phyloP scores from a whole-genome alignment of 2,113 vertebrate species.

The Anoplopoma fimbria region DNA sequence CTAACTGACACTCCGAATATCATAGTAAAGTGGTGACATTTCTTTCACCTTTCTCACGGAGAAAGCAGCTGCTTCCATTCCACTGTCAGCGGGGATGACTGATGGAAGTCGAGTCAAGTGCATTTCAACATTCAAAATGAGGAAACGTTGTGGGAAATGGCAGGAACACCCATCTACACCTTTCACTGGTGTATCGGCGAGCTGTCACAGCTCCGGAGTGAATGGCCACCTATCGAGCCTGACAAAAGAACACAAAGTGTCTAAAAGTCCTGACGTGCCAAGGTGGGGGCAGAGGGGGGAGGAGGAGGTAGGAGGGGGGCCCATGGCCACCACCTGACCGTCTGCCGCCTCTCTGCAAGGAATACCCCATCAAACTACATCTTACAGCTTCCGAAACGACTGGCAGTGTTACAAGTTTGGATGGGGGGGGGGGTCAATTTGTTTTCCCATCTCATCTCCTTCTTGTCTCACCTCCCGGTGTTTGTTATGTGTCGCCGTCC shows the following conservation, averaged over 20 bases:
- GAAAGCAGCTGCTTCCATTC: slow-evolving; percentile 58
- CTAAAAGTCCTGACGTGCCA: slow-evolving; percentile 56
- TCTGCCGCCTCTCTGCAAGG: slow-evolving; percentile 29
- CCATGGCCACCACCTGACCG: slow-evolving; percentile 37
- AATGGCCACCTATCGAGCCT: slow-evolving; percentile 58
- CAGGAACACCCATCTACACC: slow-evolving; percentile 70
- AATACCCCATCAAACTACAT: slow-evolving; percentile 37
- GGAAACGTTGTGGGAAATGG: slow-evolving; percentile 61
- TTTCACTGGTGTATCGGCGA: slow-evolving; percentile 64
- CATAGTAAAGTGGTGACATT: slow-evolving; percentile 33
- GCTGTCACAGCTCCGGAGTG: slow-evolving; percentile 61
- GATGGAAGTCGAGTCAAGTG: slow-evolving; percentile 63
- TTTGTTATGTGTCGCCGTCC: slow-evolving; percentile 55
- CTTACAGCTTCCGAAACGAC: slow-evolving; percentile 3
- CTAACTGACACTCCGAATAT: slow-evolving; percentile 37
- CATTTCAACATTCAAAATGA: slow-evolving; percentile 62
- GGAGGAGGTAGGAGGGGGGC: neutral
- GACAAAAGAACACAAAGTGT: slow-evolving; percentile 70
- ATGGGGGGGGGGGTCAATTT: slow-evolving; percentile 39
- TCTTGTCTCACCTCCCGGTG: slow-evolving; percentile 31
- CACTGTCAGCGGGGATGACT: slow-evolving; percentile 64
- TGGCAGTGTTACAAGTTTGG: slow-evolving; percentile 30
- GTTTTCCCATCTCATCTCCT: slow-evolving; percentile 38
- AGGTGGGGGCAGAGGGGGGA: neutral
- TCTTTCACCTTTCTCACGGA: slow-evolving; percentile 43